Evolutionary conservation across 2,797 vertebrate genomes (phyloP), one percentile per base, ranked within the genome.

Genomic region (Scleropages formosus): DNA sequence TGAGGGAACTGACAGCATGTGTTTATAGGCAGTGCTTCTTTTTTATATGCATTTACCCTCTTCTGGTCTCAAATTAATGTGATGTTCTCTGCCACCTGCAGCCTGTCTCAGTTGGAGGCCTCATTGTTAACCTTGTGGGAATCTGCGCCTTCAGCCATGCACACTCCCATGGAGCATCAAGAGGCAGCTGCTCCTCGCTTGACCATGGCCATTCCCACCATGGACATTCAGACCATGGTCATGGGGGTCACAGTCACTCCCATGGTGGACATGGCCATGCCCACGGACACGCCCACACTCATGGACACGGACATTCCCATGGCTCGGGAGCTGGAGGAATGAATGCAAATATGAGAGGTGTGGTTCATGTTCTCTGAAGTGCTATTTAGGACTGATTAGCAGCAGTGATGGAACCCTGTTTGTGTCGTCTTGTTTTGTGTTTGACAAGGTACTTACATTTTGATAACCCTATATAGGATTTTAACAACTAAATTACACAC

Each of bases 321-420:
- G 85, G 93, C 11, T 85, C 91, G 0, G 79, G 84, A 0, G 91
- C 91, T 8, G 92, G 92, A 81, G 95, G 96, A 87, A 98, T 99
- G 97, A 99, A 98, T 72, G 93, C 97, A 44, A 99, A 98, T 85
- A 99, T 99, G 97, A 94, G 97, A 90, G 97, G 97, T 94, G 81
- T 89, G 27, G 58, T 22, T 61, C 69, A 24, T 15, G 47, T 58
- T 44, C 15, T 74, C 18, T 3, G 0, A 49, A 71, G 56, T 59
- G 27, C 4, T 59, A 44, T 46, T 69, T 56, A 56, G 53, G 18
- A 56, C 9, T 56, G 2, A 12, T 12, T 53, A 12, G 53, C 18
- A 12, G 53, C 18, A 51, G 7, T 8, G 8, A 49, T 8, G 10
- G 7, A n/a, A 10, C 10, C 49, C n/a, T n/a, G n/a, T n/a, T n/a